These are phyloP conservation scores for Megaleporinus macrocephalus DNA, from an alignment of 2,113 vertebrate genomes.

Conservation along the genomic window DNA sequence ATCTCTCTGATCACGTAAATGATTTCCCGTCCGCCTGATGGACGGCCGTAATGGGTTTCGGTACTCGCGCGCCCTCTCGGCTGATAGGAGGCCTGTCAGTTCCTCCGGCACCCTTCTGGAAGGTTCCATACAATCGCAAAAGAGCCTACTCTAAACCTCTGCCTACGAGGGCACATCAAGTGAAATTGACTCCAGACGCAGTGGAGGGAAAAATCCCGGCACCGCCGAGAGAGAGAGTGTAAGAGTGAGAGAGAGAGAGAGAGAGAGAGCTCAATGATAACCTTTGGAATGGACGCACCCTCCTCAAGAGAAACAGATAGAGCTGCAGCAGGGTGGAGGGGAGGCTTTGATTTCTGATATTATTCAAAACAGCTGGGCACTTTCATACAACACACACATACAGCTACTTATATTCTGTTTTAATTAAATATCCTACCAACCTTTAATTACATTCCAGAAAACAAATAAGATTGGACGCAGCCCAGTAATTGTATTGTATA, in stretches of 20 bases:
- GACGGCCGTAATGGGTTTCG: conserved; percentile 68
- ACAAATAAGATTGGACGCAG: too few relatives aligned
- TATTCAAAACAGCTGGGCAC: not conserved
- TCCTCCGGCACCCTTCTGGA: conserved; percentile 55
- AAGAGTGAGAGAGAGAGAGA: too few relatives aligned
- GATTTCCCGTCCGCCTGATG: conserved; percentile 63
- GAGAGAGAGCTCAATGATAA: conserved; percentile 28
- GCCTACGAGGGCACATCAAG: conserved; percentile 51
- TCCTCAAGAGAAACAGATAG: conserved; percentile 4
- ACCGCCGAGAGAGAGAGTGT: conserved; percentile 38
- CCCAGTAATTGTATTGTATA: too few relatives aligned
- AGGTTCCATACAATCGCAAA: conserved; percentile 59
- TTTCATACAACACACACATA: too few relatives aligned
- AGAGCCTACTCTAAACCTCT: conserved; percentile 46
- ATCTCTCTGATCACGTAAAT: conserved; percentile 73
- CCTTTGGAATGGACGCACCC: conserved; percentile 1
- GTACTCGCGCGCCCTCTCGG: conserved; percentile 27
- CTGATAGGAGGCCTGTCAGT: conserved; percentile 61
- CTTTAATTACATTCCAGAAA: too few relatives aligned
- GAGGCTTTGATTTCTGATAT: not conserved
- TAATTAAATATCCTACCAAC: too few relatives aligned
- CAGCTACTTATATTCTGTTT: too few relatives aligned
- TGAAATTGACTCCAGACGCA: conserved; percentile 64
- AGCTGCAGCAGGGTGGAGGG: not conserved
- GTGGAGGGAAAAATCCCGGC: conserved; percentile 56